Evolutionary conservation across 2,888 invertebrate genomes (phyloP), one percentile per base, ranked within the genome.

Genomic region (Catocala sponsa): DNA sequence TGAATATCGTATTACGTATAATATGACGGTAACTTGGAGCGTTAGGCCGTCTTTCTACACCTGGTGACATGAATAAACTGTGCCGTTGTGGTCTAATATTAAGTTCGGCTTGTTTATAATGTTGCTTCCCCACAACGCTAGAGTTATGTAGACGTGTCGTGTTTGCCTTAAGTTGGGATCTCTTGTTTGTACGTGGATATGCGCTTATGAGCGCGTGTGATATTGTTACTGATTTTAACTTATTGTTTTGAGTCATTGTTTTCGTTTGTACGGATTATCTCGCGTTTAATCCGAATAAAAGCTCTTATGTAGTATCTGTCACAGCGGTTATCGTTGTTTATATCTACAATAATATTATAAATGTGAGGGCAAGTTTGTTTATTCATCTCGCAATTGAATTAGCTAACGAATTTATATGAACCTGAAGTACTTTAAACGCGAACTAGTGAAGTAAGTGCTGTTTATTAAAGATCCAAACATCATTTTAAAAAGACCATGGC

Each of bases 1-100:
- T 82, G 87, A 89, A 91, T 88, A 90, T 87, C 85, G 81, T 87
- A 88, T 89, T 85, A 87, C 84, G 83, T 86, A 85, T 89, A 85
- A 88, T 86, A 86, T 76, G 83, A 71, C 80, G 81, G 83, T 87
- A 88, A 88, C 84, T 89, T 87, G 80, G 82, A 81, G 85, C 84
- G 87, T 90, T 88, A 88, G 86, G 86, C 88, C 79, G 86, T 81
- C 87, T 84, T 85, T 83, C 83, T 84, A 84, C 94, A 92, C 91
- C 92, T 93, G 93, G 84, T 91, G 90, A 89, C 91, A 85, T 81
- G 84, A 86, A 89, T 90, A 89, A 90, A 90, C 88, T 87, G 86
- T 82, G 81, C 73, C 76, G 73, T 81, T 87, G 88, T 82, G 89
- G 90, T 88, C 87, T 88, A 85, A 90, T 90, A 90, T 90, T 89